Conservation (phyloP, 2,797 vertebrate species). For the Hoplostethus mediterraneus region DNA sequence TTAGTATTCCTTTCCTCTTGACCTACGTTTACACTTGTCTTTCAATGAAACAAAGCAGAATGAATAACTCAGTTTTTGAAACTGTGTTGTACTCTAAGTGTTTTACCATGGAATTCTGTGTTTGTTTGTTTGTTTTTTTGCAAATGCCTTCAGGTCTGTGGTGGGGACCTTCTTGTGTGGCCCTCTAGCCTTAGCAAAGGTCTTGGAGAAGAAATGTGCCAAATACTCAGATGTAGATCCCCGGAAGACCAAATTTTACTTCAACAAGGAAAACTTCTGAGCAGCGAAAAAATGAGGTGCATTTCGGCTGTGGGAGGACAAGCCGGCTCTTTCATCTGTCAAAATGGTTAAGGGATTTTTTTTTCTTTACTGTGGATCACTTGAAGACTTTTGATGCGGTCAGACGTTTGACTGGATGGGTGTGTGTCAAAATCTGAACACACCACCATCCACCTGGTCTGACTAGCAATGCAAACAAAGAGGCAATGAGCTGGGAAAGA, state of each 20-base stretch:
- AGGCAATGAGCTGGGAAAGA: background rate
- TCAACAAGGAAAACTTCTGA: conserved; percentile 97
- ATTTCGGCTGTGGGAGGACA: conserved; percentile 4
- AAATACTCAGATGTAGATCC: conserved; percentile 92
- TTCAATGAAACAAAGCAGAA: background rate
- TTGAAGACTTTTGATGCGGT: background rate
- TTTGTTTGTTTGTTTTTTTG: background rate
- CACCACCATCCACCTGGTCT: background rate
- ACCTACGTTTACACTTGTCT: background rate
- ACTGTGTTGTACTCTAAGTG: too few species aligned
- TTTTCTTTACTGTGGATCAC: background rate
- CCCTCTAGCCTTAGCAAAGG: conserved; percentile 83
- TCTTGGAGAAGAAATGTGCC: conserved; percentile 85
- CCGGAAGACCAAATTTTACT: conserved; percentile 93
- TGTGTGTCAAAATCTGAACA: conserved; percentile 2
- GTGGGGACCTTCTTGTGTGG: conserved; percentile 93
- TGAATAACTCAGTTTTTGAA: background rate
- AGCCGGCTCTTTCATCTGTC: background rate
- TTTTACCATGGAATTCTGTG: background rate
- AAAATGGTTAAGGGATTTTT: background rate
- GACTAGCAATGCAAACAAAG: background rate
- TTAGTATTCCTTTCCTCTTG: conserved; percentile 32
- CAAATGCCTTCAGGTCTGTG: conserved; percentile 80
- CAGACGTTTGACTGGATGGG: background rate
- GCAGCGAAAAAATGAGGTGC: background rate